Base-by-base conservation (phyloP, 2,113 vertebrate species). In the Meriones unguiculatus region DNA sequence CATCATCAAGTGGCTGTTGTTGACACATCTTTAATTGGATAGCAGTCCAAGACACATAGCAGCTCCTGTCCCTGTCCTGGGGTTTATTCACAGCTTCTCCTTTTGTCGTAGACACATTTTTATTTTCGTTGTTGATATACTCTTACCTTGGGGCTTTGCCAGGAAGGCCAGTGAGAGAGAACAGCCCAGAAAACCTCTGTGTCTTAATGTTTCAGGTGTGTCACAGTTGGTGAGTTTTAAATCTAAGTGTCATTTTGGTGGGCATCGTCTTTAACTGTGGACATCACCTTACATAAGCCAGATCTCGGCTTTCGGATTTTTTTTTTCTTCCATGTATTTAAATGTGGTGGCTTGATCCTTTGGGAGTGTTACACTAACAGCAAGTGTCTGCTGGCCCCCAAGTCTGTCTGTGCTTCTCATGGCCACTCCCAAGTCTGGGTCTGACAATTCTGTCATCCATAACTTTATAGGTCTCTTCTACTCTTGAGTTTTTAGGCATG, bases 1-100 rank as follows among this genome's bases (percentile, higher is more conserved):
- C 93, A 62, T 67, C 87, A 88, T 95, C 57, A 8, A 5, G 54
- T 7, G 13, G 11, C 0, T 1, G 52, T 54, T 85, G 90, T 38
- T 6, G 28, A 12, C 0, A 20, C 9, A 41, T 67, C 57, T 12
- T 10, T 9, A 64, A 15, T 38, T 70, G 0, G 0, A 59, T 3
- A 9, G 1, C 72, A 41, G 65, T 2, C 38, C 0, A 0, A 7
- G 38, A 69, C 7, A 52, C 52, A 28, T 0, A 0, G 30, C 84
- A 32, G 93, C 17, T 30, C 0, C 64, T 1, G 18, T 24, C 9
- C 7, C 20, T 0, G 11, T 32, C 38, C 75, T 3, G 46, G 57
- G 70, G 2, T 10, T 77, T 28, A 0, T 3, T 15, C 84, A 0
- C 14, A 1, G 20, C 1, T 1, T 0, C 4, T 0, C 64, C 30